Conservation (phyloP, 2,888 invertebrate genomes). For the Cephalotes varians region DNA sequence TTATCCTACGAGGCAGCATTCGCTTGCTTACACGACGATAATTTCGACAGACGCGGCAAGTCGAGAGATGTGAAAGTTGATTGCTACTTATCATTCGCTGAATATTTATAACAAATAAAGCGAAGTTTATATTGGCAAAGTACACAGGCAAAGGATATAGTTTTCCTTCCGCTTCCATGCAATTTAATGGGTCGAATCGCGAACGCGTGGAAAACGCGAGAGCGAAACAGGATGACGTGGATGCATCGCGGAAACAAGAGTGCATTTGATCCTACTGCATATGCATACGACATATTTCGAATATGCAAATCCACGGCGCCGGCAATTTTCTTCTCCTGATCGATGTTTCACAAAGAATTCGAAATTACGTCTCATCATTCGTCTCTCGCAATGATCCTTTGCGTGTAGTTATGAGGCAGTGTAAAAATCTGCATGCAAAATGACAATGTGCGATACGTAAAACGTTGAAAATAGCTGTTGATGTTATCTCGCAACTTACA, state of each 20-base stretch:
- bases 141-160: constrained; percentile 19
- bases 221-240: constrained; percentile 26
- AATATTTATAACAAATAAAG: constrained; percentile 50
- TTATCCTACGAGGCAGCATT: not conserved
- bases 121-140: constrained; percentile 32
- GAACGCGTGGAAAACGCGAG: constrained; percentile 40
- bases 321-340: constrained; percentile 69
- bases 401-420: not conserved
- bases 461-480: constrained; percentile 36
- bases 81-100: constrained; percentile 32
- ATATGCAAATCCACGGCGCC: constrained; percentile 65
- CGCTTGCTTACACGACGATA: not conserved
- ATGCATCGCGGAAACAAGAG: constrained; percentile 63
- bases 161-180: constrained; percentile 43
- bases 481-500: constrained; percentile 25
- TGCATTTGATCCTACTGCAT: constrained; percentile 67
- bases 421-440: constrained; percentile 42
- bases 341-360: constrained; percentile 61
- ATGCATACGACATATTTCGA: constrained; percentile 67
- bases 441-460: constrained; percentile 30
- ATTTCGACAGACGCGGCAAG: not conserved
- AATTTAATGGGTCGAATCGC: constrained; percentile 56
- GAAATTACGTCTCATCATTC: constrained; percentile 41
- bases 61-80: constrained; percentile 30
- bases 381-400: constrained; percentile 12